Base-by-base conservation (phyloP, 2,113 vertebrate genomes). In the Vidua macroura region DNA sequence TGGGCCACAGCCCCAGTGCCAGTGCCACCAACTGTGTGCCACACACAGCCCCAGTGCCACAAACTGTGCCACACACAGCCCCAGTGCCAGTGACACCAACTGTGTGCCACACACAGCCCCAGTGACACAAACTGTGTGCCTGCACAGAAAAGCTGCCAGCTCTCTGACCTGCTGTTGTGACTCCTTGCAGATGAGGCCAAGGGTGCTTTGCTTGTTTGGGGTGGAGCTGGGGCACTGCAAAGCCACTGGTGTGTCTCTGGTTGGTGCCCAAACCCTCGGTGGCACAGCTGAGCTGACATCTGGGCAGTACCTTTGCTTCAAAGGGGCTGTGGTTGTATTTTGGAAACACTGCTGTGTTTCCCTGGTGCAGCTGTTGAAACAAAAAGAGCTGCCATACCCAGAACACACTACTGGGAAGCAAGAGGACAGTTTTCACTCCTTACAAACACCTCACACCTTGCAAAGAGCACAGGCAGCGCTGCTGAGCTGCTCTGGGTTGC, bases 401-500 rank as follows among this genome's bases (percentile, higher is more conserved):
- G 52, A 31, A 21, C 4, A 5, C 3, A 0, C 10, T 14, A 0
- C 28, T 4, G 2, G 15, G 63, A 58, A 81, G 43, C 46, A 56
- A 6, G 10, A 46, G 74, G 28, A 8, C 9, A 13, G 16, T 4
- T 4, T 56, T 39, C 10, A 1, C 19, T 28, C 31, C n/a, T 35
- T 8, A 1, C 31, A 30, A 43, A 21, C 53, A 24, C 59, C 63
- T 39, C 59, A 4, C 79, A 56, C 35, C 59, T 46, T 19, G 25
- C 39, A 46, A 5, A 39, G 37, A 39, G 37, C 43, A 4, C 13
- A 4, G 66, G 49, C 49, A 75, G 52, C 12, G 2, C 43, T 69
- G 49, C 53, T 9, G 67, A 37, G 68, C 72, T 44, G 80, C 59
- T 39, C 73, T 33, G 6, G 1, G 1, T 11, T 43, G 60, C 58